phyloP scores from a whole-genome alignment of 1,140 invertebrate genomes.

The Halyomorpha halys region DNA sequence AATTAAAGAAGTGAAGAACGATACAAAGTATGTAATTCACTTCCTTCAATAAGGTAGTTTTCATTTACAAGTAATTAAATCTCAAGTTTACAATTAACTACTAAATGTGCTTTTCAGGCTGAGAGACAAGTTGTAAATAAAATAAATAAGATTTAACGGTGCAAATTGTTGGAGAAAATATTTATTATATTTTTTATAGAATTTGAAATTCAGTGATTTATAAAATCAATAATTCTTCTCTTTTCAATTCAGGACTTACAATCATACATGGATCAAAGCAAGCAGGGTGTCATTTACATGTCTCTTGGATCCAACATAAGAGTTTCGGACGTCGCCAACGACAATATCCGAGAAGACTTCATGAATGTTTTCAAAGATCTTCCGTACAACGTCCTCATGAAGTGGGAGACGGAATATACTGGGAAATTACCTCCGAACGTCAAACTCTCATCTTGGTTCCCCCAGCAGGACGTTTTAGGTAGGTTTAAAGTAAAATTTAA shows the following conservation, averaged over 20 bases:
- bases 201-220: no score
- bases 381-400: conserved; percentile 35
- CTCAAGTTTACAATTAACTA: no score
- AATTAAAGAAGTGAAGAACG: no score
- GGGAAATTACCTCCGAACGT: conserved; percentile 31
- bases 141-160: no score
- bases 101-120: no score
- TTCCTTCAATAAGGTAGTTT: no score
- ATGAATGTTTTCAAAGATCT: conserved; percentile 30
- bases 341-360: conserved; percentile 37
- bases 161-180: no score
- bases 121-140: no score
- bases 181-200: no score
- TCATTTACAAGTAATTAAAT: no score
- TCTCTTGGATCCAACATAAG: conserved; percentile 51
- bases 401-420: conserved; percentile 34
- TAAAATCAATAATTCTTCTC: no score
- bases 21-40: no score
- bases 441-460: conserved; percentile 47
- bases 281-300: conserved; percentile 47
- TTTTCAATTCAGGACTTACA: conserved; percentile 45
- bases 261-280: conserved; percentile 44
- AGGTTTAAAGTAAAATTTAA: conserved; percentile 24
- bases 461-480: conserved; percentile 59
- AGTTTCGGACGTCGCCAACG: conserved; percentile 45